Evolutionary conservation across 2,888 invertebrate genomes (phyloP).

Genomic region (Aphidoletes aphidimyza): DNA sequence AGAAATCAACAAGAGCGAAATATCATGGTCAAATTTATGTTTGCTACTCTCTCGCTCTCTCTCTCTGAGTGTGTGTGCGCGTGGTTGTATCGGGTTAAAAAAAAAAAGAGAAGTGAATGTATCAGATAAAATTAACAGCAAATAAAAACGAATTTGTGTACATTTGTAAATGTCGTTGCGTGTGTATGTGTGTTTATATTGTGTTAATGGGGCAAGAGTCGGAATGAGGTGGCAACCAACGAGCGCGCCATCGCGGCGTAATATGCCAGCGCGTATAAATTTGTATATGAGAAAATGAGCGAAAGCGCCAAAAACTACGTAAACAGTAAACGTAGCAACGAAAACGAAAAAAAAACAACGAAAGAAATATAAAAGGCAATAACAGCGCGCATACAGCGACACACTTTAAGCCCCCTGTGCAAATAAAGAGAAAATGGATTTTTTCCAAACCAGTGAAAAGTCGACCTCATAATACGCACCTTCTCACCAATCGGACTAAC

Average conservation of each 20-base stretch:
- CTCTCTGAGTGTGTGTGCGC: background rate
- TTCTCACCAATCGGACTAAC: background rate
- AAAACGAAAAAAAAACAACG: no score
- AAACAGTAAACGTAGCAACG: no score
- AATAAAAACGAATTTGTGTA: conserved; percentile 42
- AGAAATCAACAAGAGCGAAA: conserved; percentile 15
- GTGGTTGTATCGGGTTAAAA: background rate
- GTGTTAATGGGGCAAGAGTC: conserved; percentile 5
- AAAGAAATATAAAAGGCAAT: background rate
- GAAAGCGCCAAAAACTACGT: background rate
- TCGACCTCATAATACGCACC: background rate
- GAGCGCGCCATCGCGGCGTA: background rate
- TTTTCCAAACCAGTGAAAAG: background rate
- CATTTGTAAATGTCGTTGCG: background rate
- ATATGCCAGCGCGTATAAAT: no score
- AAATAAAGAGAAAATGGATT: conserved; percentile 5
- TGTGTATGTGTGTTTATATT: background rate
- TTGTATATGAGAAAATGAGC: background rate
- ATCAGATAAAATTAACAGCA: conserved; percentile 40
- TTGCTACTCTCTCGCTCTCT: background rate
- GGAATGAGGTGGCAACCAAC: background rate
- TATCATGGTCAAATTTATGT: conserved; percentile 49
- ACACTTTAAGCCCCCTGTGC: background rate
- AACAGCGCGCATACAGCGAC: background rate
- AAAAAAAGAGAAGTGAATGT: background rate